phyloP scores from a whole-genome alignment of 2,797 vertebrate species.

The Melanotaenia maccullochi region DNA sequence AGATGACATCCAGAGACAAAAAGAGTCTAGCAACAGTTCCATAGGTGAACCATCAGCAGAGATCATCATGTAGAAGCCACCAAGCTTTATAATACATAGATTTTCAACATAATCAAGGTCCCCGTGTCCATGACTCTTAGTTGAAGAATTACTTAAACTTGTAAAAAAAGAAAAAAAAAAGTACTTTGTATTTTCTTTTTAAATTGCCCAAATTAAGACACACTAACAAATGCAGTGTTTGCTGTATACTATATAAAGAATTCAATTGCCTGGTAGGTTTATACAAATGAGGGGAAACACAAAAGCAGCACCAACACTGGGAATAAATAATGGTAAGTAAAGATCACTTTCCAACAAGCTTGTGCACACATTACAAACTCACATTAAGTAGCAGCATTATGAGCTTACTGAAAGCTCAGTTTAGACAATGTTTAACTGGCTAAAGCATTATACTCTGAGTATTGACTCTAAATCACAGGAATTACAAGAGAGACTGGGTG shows the following conservation, averaged over 20 bases:
- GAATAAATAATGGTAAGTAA: slow-evolving; percentile 21
- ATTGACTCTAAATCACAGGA: background rate
- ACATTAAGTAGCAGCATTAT: slow-evolving; percentile 23
- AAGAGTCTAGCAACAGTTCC: background rate
- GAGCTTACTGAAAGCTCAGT: slow-evolving; percentile 46
- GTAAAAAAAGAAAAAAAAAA: background rate
- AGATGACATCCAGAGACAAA: background rate
- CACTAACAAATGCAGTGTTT: slow-evolving; percentile 7
- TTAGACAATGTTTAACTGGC: slow-evolving; percentile 62
- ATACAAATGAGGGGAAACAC: slow-evolving; percentile 28
- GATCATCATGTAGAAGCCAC: slow-evolving; percentile 21
- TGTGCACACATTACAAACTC: background rate
- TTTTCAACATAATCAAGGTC: slow-evolving; percentile 20
- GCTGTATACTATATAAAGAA: background rate
- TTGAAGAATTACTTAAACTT: background rate
- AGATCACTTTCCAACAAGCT: slow-evolving; percentile 24
- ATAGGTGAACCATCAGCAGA: slow-evolving; percentile 16
- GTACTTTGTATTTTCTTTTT: slow-evolving; percentile 25
- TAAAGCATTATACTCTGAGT: slow-evolving; percentile 12
- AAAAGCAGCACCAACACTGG: background rate
- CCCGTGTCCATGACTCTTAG: slow-evolving; percentile 2
- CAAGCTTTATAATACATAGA: slow-evolving; percentile 23
- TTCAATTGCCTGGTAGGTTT: slow-evolving; percentile 18
- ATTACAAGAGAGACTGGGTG: slow-evolving; percentile 21
- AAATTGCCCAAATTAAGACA: slow-evolving; percentile 26